Evolutionary conservation across 2,797 vertebrate species (phyloP), one percentile per base, ranked within the genome.

Genomic region (Takifugu ocellatus): DNA sequence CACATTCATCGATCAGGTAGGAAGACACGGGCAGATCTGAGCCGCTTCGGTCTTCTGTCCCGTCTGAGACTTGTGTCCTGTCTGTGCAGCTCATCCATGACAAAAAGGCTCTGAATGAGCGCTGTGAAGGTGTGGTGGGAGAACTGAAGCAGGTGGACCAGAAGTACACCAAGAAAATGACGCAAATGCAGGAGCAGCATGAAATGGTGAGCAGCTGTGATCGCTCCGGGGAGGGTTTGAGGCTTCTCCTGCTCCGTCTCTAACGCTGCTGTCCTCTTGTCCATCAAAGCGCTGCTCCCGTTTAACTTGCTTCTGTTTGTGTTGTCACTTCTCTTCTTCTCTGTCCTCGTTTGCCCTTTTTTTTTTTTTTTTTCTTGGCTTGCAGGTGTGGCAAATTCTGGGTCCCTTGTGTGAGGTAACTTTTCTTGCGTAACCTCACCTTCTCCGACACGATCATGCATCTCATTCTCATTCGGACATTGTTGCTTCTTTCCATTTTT

Each of bases 1-100:
- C 54, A 60, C 91, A 2, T 98, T 99, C 85, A 99, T 99, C 0
- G 96, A 99, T 79, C 96, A 99, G 94, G 96, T 95, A 39, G 12
- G 36, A 5, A 12, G 10, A n/a, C 1, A 51, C 33, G 5, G 2
- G 50, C 36, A 24, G 0, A n/a, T 15, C 25, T 24, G 46, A 9
- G 25, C 25, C 0, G 21, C 8, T 24, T 17, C 12, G 0, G 10
- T 4, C 21, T 0, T 6, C 12, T 21, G 7, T 9, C 1, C 7
- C 6, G 17, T 6, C 6, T 1, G 43, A 21, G 42, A 24, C 1
- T 0, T 11, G 1, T 5, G 36, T 7, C 8, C 16, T 55, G 5
- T 46, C 6, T 26, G 31, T 17, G 0, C 84, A 99, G 97, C 90
- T 99, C 68, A 95, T 99, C 0, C 91, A 92, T 1, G 97, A 99